Evolutionary conservation across 2,888 invertebrate genomes (phyloP), one percentile per base, ranked within the genome.

Genomic region (Coronaproctus castanopsis): DNA sequence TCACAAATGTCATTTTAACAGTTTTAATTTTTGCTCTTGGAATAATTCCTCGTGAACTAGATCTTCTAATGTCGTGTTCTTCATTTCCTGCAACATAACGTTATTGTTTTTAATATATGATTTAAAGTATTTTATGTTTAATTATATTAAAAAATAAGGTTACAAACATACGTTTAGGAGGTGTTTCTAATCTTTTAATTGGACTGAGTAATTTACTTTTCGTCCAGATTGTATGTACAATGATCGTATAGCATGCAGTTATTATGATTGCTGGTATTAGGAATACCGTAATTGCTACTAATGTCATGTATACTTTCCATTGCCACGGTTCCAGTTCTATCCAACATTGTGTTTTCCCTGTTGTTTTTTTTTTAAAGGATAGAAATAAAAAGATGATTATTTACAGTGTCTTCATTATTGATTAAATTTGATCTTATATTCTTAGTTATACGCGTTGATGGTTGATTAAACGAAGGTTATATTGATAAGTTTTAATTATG

Each of bases 1-100:
- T 95, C 66, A 92, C 91, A 66, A 95, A 85, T 0, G 95, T 95
- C 91, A 95, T 95, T 74, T 95, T 93, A 63, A 95, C 89, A 19
- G 92, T 93, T 77, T 95, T 95, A 67, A 95, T 89, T 76, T 93
- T 93, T 36, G 95, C 95, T 63, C 88, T 80, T 0, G 93, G 93
- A 68, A 95, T 93, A 62, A 93, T 83, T 53, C 93, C 95, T 56
- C 92, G 77, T 22, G 91, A 91, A 70, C 91, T 91, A 1, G 89
- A 89, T 54, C 90, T 76, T 52, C 87, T 76, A 24, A 81, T 80
- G 64, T 77, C 77, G 24, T 63, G 63, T 52, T 63, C 63, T 60
- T 63, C 63, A 22, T 61, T 61, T 1, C 57, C 63, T 63, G 23
- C 3, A 23, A 53, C 36, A 55, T 23, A 54, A 54, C 21, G 5